A percentile compares a stretch with the other conserved stretches of the same genome.
phyloP scores from a whole-genome alignment of 2,888 invertebrate genomes.

The Cerceris rybyensis region DNA sequence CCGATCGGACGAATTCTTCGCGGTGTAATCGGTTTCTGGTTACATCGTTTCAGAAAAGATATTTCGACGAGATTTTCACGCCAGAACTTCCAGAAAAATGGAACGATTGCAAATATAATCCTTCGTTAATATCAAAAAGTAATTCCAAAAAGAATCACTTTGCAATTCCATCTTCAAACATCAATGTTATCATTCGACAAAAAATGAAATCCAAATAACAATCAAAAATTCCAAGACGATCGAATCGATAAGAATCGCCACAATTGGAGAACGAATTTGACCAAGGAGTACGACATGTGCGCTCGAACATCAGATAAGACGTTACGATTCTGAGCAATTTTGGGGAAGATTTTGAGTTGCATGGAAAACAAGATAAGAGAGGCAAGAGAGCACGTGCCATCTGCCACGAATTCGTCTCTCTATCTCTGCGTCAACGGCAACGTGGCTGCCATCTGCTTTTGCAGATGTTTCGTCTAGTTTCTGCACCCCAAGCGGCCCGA shows the following conservation, averaged over 20 bases:
- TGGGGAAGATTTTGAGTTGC: constrained; percentile 39
- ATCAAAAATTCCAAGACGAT: not conserved
- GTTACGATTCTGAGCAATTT: constrained; percentile 38
- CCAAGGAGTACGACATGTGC: too few species aligned
- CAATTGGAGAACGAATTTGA: not conserved
- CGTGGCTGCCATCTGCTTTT: constrained; percentile 64
- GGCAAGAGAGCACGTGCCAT: constrained; percentile 56
- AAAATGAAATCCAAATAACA: too few species aligned
- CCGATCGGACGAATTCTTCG: constrained; percentile 47
- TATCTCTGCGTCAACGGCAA: constrained; percentile 50
- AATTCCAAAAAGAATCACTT: too few species aligned
- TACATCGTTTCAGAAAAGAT: not conserved
- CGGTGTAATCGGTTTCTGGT: not conserved
- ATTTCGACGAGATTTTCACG: not conserved
- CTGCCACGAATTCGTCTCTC: constrained; percentile 47
- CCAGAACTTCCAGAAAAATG: too few species aligned
- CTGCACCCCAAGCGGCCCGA: constrained; percentile 15
- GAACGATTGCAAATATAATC: not conserved
- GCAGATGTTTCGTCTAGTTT: constrained; percentile 61
- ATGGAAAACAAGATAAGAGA: constrained; percentile 57
- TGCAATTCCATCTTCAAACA: too few species aligned
- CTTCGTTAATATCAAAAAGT: not conserved
- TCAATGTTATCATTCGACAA: too few species aligned
- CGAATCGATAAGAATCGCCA: constrained; percentile 20
- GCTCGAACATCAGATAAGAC: constrained; percentile 33